phyloP scores from a whole-genome alignment of 2,113 vertebrate genomes.

The Ptyas mucosa region DNA sequence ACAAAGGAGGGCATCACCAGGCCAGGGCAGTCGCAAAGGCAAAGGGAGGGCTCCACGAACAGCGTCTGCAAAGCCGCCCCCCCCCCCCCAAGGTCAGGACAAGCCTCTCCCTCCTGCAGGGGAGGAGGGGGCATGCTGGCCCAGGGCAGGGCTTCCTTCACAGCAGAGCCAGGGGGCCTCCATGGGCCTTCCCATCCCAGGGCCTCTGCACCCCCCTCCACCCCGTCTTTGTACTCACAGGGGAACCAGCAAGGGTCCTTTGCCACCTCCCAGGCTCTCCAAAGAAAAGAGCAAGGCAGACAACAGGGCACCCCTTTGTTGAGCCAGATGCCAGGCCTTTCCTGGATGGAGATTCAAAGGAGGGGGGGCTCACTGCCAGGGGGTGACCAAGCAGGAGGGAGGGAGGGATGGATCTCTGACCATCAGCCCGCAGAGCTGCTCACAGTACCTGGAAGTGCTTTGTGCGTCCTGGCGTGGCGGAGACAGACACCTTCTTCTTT shows the following conservation, averaged over 20 bases:
- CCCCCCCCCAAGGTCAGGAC: slow-evolving; percentile 2
- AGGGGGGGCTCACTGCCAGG: background rate
- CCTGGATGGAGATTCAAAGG: background rate
- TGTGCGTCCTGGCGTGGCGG: slow-evolving; percentile 92
- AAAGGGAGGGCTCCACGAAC: slow-evolving; percentile 87
- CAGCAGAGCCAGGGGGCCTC: background rate
- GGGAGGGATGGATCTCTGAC: background rate
- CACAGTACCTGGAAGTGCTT: slow-evolving; percentile 94
- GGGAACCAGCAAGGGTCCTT: background rate
- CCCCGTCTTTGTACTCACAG: background rate
- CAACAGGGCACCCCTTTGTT: background rate
- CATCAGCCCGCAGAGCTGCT: background rate
- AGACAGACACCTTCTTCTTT: slow-evolving; percentile 96
- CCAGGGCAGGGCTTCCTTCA: background rate
- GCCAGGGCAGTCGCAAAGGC: slow-evolving; percentile 95
- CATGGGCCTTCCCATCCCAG: background rate
- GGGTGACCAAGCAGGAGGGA: no score
- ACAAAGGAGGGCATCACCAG: slow-evolving; percentile 97
- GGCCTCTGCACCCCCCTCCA: background rate
- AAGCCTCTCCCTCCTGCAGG: background rate
- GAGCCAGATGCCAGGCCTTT: background rate
- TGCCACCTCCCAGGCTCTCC: background rate
- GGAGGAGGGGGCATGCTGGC: background rate
- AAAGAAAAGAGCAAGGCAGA: background rate
- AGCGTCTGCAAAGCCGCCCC: slow-evolving; percentile 78